These are phyloP conservation scores for Samia ricini DNA, from an alignment of 1,140 invertebrate genomes.

Conservation along the genomic window DNA sequence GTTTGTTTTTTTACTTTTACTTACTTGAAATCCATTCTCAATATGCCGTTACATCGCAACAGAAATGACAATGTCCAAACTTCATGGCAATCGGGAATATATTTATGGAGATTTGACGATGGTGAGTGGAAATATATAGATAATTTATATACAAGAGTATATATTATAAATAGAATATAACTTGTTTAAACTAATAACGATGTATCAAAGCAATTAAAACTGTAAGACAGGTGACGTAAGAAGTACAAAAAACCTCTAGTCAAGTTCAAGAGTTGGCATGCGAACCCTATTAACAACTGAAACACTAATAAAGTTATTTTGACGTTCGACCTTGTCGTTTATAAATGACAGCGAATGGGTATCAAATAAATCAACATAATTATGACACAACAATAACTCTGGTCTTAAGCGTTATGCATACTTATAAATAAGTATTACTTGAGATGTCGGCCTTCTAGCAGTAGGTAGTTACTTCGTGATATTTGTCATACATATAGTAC, in stretches of 20 bases:
- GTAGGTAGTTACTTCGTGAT: slow-evolving; percentile 4
- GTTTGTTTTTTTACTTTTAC: too few species aligned
- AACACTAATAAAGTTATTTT: not conserved
- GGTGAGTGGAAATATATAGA: too few species aligned
- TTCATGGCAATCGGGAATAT: too few species aligned
- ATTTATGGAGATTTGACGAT: too few species aligned
- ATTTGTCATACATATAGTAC: too few species aligned
- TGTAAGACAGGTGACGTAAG: not conserved
- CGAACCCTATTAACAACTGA: not conserved
- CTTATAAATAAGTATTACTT: slow-evolving; percentile 23
- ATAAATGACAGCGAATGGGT: slow-evolving; percentile 32
- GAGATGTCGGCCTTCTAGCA: slow-evolving; percentile 30
- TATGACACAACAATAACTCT: slow-evolving; percentile 31
- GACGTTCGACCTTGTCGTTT: slow-evolving; percentile 21
- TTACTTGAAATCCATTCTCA: too few species aligned
- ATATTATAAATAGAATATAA: too few species aligned
- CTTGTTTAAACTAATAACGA: too few species aligned
- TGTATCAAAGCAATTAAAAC: too few species aligned
- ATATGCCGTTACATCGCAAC: too few species aligned
- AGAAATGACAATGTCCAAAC: too few species aligned
- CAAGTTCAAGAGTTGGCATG: not conserved
- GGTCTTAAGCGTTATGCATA: slow-evolving; percentile 27
- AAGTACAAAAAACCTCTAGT: not conserved
- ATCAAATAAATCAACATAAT: slow-evolving; percentile 36
- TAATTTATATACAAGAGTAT: too few species aligned